These are phyloP conservation scores for Galerucella calmariensis DNA, from an alignment of 2,888 invertebrate genomes.

Conservation along the genomic window DNA sequence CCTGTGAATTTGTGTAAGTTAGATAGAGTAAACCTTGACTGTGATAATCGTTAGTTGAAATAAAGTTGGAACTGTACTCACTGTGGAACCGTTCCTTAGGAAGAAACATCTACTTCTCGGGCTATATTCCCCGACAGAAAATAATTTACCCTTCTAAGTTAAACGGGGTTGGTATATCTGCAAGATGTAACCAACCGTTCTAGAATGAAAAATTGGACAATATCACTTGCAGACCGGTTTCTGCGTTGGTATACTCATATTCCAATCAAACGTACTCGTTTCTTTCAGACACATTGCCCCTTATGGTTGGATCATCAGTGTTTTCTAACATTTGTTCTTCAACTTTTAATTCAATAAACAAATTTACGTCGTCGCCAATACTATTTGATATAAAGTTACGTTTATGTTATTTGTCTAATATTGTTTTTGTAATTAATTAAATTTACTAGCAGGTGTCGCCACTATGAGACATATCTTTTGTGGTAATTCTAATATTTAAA, in stretches of 20 bases:
- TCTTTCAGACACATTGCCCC: too few relatives aligned
- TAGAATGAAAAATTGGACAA: too few relatives aligned
- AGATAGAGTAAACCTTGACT: background rate
- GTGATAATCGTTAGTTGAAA: background rate
- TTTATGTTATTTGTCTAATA: background rate
- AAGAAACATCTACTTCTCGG: too few relatives aligned
- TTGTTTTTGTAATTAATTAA: background rate
- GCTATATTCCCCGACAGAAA: too few relatives aligned
- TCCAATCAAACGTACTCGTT: too few relatives aligned
- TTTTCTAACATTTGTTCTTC: background rate
- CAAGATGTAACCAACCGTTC: too few relatives aligned
- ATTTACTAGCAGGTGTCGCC: background rate
- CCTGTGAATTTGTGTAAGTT: constrained; percentile 12
- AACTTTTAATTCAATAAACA: too few relatives aligned
- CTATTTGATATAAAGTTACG: background rate
- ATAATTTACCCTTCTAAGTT: too few relatives aligned
- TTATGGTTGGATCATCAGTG: too few relatives aligned
- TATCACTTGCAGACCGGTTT: too few relatives aligned
- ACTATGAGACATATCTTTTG: background rate
- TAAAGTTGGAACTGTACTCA: background rate
- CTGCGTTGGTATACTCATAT: too few relatives aligned
- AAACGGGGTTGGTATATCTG: too few relatives aligned
- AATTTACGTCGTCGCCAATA: background rate
- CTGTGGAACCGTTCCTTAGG: background rate
- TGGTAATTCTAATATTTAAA: constrained; percentile 1